Percentiles rank a stretch among this genome's conserved stretches.
Evolutionary conservation across 2,888 invertebrate species (phyloP).

Genomic region (Periphyllus acericola): DNA sequence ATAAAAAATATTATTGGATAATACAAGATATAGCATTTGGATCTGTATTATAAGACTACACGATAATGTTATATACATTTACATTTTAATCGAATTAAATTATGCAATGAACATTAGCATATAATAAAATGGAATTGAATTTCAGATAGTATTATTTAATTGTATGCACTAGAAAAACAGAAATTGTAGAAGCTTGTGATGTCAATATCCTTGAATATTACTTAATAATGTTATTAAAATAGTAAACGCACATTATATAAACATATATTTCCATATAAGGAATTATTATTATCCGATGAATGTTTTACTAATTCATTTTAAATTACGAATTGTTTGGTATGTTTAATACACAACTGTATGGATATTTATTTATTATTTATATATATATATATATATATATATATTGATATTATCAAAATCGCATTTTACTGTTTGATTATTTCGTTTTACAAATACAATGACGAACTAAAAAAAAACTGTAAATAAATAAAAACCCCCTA

Average conservation of each 20-base stretch:
- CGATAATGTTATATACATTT: background rate
- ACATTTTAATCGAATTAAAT: background rate
- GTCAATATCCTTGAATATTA: conserved; percentile 11
- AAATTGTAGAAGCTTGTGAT: background rate
- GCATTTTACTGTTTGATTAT: background rate
- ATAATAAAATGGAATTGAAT: background rate
- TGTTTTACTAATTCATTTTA: background rate
- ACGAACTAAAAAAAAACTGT: background rate
- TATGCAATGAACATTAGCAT: background rate
- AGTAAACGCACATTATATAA: background rate
- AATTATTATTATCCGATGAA: background rate
- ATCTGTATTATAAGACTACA: background rate
- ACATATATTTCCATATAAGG: background rate
- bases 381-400: too few species aligned
- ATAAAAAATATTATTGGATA: too few species aligned
- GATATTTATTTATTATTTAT: too few species aligned
- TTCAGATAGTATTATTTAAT: background rate
- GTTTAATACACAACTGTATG: background rate
- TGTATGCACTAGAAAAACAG: background rate
- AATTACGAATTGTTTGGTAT: background rate
- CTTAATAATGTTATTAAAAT: background rate
- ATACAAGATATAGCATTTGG: background rate
- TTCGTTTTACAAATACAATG: background rate
- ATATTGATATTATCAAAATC: too few species aligned
- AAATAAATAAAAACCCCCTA: background rate